A percentile compares a stretch with the other conserved stretches of the same genome.
phyloP scores from a whole-genome alignment of 2,113 vertebrate genomes.

The Thunnus thynnus region DNA sequence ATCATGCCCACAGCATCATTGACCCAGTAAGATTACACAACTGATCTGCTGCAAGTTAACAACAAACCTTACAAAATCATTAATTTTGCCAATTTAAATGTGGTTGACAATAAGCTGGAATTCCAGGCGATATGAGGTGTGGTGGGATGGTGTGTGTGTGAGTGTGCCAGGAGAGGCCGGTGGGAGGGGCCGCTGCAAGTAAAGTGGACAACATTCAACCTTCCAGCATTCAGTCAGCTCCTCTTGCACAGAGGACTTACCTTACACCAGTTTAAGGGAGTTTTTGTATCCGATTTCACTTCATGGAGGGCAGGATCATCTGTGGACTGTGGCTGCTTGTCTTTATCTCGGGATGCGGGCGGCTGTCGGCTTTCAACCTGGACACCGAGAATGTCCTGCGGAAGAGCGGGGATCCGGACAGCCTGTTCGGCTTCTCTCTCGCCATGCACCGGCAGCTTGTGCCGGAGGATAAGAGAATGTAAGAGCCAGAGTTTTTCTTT shows the following conservation, averaged over 20 bases:
- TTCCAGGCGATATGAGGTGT: constrained; percentile 5
- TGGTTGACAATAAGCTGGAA: neutral
- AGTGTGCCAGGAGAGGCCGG: constrained; percentile 16
- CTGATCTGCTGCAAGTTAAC: constrained; percentile 9
- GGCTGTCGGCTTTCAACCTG: constrained; percentile 91
- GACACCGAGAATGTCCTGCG: constrained; percentile 86
- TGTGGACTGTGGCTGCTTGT: constrained; percentile 72
- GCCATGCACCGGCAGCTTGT: constrained; percentile 92
- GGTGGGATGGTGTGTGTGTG: constrained; percentile 14
- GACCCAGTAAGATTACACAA: neutral
- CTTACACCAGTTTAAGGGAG: neutral
- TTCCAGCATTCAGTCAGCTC: constrained; percentile 26
- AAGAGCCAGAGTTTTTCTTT: constrained; percentile 74
- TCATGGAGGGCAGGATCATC: constrained; percentile 56
- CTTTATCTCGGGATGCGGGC: constrained; percentile 75
- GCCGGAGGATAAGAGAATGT: constrained; percentile 89
- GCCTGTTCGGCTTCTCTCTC: constrained; percentile 95
- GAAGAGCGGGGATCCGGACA: constrained; percentile 87
- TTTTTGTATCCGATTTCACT: neutral
- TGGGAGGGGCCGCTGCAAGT: constrained; percentile 66
- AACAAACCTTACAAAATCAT: neutral
- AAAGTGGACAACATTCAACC: constrained; percentile 40
- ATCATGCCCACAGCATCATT: neutral
- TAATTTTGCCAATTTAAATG: neutral
- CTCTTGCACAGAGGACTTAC: constrained; percentile 25